Conservation (phyloP, 1,140 invertebrate genomes). For the Drosophila bocki region DNA sequence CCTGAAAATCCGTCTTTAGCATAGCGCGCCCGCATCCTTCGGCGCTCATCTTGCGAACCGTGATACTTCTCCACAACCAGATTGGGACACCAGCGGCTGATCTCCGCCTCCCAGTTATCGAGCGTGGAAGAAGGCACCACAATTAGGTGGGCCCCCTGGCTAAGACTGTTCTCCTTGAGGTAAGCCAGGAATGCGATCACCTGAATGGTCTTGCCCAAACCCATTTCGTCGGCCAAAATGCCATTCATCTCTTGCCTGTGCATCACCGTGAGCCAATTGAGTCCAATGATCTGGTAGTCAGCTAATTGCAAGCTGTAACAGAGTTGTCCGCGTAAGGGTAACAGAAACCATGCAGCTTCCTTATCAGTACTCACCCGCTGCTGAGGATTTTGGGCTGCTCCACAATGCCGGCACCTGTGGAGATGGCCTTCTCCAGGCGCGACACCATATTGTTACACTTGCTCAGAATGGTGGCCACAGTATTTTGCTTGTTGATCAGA, state of each 20-base stretch:
- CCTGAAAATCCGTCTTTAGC: slow-evolving; percentile 90
- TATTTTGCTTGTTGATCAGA: slow-evolving; percentile 89
- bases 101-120: slow-evolving; percentile 95
- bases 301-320: slow-evolving; percentile 89
- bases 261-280: slow-evolving; percentile 97
- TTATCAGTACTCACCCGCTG: slow-evolving; percentile 82
- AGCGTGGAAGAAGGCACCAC: slow-evolving; percentile 97
- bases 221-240: slow-evolving; percentile 97
- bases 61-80: slow-evolving; percentile 94
- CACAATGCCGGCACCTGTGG: slow-evolving; percentile 88
- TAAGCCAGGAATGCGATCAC: slow-evolving; percentile 95
- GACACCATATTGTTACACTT: slow-evolving; percentile 90
- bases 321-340: neutral
- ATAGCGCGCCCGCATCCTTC: slow-evolving; percentile 91
- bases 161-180: slow-evolving; percentile 91
- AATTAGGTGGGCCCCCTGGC: slow-evolving; percentile 92
- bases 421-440: slow-evolving; percentile 90
- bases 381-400: slow-evolving; percentile 88
- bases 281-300: slow-evolving; percentile 95
- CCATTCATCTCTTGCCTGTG: slow-evolving; percentile 95
- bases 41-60: slow-evolving; percentile 93
- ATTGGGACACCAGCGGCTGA: slow-evolving; percentile 93
- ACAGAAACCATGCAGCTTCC: neutral
- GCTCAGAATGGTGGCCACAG: slow-evolving; percentile 90
- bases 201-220: slow-evolving; percentile 96